phyloP scores from a whole-genome alignment of 2,888 invertebrate genomes.

The Ephialtes manifestator region DNA sequence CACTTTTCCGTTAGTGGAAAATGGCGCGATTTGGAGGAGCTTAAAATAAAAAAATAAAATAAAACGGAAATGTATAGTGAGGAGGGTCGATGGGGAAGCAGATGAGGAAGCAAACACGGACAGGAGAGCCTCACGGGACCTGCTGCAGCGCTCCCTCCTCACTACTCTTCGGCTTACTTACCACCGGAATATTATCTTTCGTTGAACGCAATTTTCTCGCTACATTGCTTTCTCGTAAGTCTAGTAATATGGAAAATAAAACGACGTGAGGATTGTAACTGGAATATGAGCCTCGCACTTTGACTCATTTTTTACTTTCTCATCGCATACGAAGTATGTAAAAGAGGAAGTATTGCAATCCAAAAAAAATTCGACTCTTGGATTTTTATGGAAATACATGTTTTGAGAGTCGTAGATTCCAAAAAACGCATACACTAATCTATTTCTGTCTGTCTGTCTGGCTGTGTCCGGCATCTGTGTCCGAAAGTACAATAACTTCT shows the following conservation, averaged over 20 bases:
- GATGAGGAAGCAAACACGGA: slow-evolving; percentile 26
- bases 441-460: too few relatives aligned
- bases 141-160: not conserved
- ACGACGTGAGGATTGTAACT: not conserved
- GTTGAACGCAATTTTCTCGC: slow-evolving; percentile 42
- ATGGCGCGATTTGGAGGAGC: slow-evolving; percentile 51
- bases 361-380: too few relatives aligned
- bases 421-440: too few relatives aligned
- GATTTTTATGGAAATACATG: too few relatives aligned
- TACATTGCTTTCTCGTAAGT: slow-evolving; percentile 27
- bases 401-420: too few relatives aligned
- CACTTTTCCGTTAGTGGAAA: slow-evolving; percentile 65
- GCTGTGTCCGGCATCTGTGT: too few relatives aligned
- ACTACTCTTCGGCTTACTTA: not conserved
- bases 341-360: too few relatives aligned
- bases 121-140: not conserved
- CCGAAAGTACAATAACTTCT: too few relatives aligned
- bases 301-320: not conserved
- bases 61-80: slow-evolving; percentile 19
- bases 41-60: too few relatives aligned
- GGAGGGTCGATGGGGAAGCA: not conserved
- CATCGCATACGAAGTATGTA: too few relatives aligned
- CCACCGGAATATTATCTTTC: slow-evolving; percentile 36
- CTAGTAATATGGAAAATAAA: not conserved
- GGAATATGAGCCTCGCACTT: not conserved